These are phyloP conservation scores for Burhinus bistriatus DNA, from an alignment of 2,113 vertebrate genomes.

Conservation along the genomic window DNA sequence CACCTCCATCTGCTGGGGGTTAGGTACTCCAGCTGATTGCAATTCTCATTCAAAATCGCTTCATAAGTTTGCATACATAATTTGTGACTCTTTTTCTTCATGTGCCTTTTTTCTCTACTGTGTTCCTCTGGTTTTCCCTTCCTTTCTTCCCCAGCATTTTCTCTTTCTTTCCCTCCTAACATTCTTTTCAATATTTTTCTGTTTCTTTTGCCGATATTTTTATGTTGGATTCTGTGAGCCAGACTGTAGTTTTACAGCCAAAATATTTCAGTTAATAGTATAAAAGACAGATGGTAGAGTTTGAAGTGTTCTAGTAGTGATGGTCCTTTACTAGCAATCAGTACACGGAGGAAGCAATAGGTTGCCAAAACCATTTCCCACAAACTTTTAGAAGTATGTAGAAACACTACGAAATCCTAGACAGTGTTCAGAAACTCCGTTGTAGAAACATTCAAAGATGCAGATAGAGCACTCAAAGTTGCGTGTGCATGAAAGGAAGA, in stretches of 20 bases:
- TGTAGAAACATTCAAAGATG: not conserved
- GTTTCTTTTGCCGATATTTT: not conserved
- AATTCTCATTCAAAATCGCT: not conserved
- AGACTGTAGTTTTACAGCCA: not conserved
- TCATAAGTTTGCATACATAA: not conserved
- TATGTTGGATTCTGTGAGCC: not conserved
- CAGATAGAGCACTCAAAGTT: fast-evolving
- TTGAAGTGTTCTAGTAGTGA: not conserved
- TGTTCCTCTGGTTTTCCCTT: not conserved
- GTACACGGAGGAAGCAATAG: not conserved
- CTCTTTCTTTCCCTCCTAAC: not conserved
- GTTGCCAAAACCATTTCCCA: not conserved
- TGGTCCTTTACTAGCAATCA: not conserved
- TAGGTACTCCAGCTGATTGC: not conserved
- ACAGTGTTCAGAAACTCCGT: not conserved
- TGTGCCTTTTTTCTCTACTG: not conserved
- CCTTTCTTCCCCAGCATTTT: not conserved
- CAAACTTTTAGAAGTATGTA: not conserved
- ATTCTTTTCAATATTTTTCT: not conserved
- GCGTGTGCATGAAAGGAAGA: fast-evolving
- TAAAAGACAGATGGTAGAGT: slow-evolving; percentile 25
- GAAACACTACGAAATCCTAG: not conserved
- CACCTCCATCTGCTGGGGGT: not conserved
- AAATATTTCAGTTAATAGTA: not conserved
- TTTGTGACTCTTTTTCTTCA: not conserved